These are phyloP conservation scores for Cochlearius cochlearius DNA, from an alignment of 2,113 vertebrate species.

Conservation along the genomic window DNA sequence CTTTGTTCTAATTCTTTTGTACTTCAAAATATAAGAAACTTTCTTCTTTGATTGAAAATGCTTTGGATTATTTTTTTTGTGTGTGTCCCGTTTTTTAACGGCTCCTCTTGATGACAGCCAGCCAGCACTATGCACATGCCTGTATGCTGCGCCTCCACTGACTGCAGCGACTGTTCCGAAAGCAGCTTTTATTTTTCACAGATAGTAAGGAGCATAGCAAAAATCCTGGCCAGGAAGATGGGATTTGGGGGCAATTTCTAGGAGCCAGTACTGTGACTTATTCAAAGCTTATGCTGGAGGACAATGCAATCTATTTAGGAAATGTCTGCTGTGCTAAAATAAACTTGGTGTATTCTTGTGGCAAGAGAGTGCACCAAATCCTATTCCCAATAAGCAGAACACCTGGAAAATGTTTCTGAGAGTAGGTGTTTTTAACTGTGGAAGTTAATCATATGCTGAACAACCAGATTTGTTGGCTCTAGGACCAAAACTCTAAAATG, in stretches of 20 bases:
- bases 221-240: background rate
- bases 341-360: background rate
- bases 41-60: background rate
- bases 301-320: background rate
- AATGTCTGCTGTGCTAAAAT: background rate
- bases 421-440: background rate
- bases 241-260: background rate
- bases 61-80: background rate
- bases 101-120: background rate
- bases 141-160: background rate
- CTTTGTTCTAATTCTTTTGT: fast-evolving
- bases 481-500: background rate
- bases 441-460: background rate
- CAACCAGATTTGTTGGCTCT: background rate
- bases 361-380: background rate
- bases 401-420: background rate
- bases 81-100: background rate
- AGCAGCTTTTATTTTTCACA: background rate
- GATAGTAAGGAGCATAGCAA: background rate
- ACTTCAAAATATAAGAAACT: background rate
- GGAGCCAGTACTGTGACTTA: background rate
- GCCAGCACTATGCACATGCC: background rate
- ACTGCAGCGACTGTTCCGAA: background rate
- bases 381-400: background rate
- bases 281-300: background rate